Evolutionary conservation across 2,888 invertebrate species (phyloP), one percentile per base, ranked within the genome.

Genomic region (Drosophila neutralis): DNA sequence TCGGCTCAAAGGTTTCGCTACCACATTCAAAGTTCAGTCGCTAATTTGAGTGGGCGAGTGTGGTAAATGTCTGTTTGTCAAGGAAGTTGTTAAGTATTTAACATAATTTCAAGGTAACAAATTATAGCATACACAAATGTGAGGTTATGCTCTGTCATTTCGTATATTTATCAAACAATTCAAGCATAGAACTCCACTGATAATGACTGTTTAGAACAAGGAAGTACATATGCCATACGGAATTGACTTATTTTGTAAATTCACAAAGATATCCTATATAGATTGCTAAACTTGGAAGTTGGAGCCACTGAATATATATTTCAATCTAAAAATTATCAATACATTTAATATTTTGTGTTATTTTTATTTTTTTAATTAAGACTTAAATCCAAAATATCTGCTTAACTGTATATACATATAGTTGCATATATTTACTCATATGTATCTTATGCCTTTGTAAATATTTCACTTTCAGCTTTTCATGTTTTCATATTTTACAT

Each of bases 11-110:
- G 62, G 33, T 45, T 33, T 13, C 18, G 21, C 38, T 40, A 29
- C 70, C 80, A 61, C 71, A 67, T 61, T 77, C 60, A 54, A 81
- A 58, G 62, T 58, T 61, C 42, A 51, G 24, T 27, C 35, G 68
- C 63, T 80, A 76, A 76, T 80, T 61, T 65, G 51, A 53, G 59
- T 54, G 52, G 48, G 35, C 31, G 56, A 40, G 36, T 66, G 35
- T 31, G 31, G 52, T 18, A 57, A 67, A 51, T 48, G 62, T 76
- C 48, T 63, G 58, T 66, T 77, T 69, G 63, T 63, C 62, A 27
- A 72, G 69, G 68, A 80, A 83, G 64, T 67, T 57, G 59, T 83
- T 67, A 67, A 60, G 33, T 64, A 73, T 27, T 81, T 65, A 81
- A 29, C 77, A 80, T 67, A 76, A 76, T 69, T 63, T 69, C 31